Evolutionary conservation across 2,797 vertebrate species (phyloP).

Genomic region (Catostomus latipinnis): DNA sequence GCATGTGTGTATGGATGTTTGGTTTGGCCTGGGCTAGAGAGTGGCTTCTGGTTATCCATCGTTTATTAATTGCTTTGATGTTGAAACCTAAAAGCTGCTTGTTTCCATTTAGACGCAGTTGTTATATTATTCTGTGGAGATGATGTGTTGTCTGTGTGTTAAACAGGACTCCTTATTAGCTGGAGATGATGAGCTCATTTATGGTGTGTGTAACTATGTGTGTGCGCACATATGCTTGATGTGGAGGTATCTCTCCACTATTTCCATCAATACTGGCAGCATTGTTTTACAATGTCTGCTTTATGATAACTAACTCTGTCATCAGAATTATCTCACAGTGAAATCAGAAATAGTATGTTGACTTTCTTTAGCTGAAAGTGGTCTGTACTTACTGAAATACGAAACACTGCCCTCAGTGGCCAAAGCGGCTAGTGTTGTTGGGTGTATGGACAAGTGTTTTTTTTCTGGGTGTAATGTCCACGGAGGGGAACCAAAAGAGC

Average conservation of each 20-base stretch:
- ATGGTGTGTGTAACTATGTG: not conserved
- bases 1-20: conserved; percentile 76
- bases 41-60: conserved; percentile 87
- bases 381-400: no score
- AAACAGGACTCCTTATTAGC: conserved; percentile 79
- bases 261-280: not conserved
- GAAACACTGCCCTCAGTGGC: no score
- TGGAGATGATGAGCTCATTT: conserved; percentile 57
- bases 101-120: conserved; percentile 84
- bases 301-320: no score
- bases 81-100: conserved; percentile 77
- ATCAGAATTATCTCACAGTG: no score
- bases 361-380: no score
- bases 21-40: conserved; percentile 84
- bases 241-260: not conserved
- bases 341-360: no score
- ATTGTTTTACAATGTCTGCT: conserved; percentile 6
- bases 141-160: conserved; percentile 82
- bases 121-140: conserved; percentile 77
- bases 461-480: no score
- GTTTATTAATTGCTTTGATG: conserved; percentile 85
- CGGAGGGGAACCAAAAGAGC: no score
- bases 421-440: no score
- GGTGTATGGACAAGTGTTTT: no score
- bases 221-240: not conserved